Conservation (phyloP, 2,113 vertebrate species). For the Rhombomys opimus region DNA sequence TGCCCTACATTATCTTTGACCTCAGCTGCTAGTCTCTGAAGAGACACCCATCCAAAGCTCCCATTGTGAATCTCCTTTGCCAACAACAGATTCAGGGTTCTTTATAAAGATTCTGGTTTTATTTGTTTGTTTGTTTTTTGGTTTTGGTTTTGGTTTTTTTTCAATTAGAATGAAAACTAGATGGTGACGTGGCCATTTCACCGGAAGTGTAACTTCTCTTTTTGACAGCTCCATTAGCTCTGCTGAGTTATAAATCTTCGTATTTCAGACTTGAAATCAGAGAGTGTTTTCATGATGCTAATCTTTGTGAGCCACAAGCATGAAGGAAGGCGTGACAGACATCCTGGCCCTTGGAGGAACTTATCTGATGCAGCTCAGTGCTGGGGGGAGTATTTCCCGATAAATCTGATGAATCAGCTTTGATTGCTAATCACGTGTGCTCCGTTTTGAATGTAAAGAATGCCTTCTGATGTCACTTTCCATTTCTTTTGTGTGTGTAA, state of each 20-base stretch:
- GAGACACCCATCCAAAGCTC: conserved; percentile 43
- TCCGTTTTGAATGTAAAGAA: conserved; percentile 51
- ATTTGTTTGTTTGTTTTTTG: too few species aligned
- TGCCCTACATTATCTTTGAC: background rate
- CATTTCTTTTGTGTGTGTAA: background rate
- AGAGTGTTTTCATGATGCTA: conserved; percentile 32
- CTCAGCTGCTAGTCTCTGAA: background rate
- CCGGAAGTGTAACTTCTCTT: conserved; percentile 58
- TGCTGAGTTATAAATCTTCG: conserved; percentile 61
- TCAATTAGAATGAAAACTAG: conserved; percentile 40
- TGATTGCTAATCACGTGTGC: background rate
- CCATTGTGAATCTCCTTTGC: conserved; percentile 35
- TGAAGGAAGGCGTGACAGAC: conserved; percentile 36
- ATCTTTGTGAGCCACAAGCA: conserved; percentile 46
- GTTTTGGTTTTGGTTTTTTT: too few species aligned
- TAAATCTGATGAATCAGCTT: conserved; percentile 18
- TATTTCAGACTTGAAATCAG: conserved; percentile 69
- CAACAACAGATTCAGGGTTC: conserved; percentile 55
- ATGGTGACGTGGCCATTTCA: conserved; percentile 21
- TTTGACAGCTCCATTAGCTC: conserved; percentile 58
- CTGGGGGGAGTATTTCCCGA: background rate
- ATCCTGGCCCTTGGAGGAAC: background rate
- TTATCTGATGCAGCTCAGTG: conserved; percentile 32
- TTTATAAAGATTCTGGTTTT: background rate
- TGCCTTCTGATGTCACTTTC: conserved; percentile 33